Conservation (phyloP, 2,888 invertebrate species). For the Paralinhomoeus sp. region DNA sequence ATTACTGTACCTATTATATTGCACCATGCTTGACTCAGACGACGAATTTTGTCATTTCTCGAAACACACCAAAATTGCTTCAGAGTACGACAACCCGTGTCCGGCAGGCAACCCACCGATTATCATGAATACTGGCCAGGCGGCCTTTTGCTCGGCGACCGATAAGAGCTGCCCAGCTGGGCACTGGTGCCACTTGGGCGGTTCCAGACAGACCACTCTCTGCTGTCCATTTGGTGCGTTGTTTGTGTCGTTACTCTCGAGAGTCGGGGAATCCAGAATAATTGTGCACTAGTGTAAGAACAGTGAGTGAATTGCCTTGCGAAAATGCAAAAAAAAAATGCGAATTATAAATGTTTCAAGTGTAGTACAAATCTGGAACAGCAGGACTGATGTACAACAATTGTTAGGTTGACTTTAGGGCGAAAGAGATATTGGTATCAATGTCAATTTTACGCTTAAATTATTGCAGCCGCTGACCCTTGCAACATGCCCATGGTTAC, state of each 20-base stretch:
- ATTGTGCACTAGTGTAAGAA: no score
- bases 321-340: no score
- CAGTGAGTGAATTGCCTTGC: no score
- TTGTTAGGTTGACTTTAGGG: no score
- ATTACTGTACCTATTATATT: no score
- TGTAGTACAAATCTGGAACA: no score
- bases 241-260: background rate
- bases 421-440: no score
- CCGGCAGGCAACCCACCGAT: slow-evolving; percentile 4
- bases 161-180: slow-evolving; percentile 5
- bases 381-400: no score
- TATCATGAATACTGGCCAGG: background rate
- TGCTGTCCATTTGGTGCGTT: slow-evolving; percentile 8
- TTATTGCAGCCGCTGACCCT: slow-evolving; percentile 5
- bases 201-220: slow-evolving; percentile 6
- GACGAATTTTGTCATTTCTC: no score
- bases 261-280: background rate
- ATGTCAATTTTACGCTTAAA: background rate
- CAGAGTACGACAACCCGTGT: slow-evolving; percentile 6
- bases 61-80: no score
- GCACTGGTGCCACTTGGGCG: slow-evolving; percentile 9
- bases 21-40: no score
- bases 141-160: slow-evolving; percentile 2
- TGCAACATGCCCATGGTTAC: slow-evolving; percentile 5
- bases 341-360: no score